Conservation (phyloP, 2,888 invertebrate species). For the Chesias legatella region DNA sequence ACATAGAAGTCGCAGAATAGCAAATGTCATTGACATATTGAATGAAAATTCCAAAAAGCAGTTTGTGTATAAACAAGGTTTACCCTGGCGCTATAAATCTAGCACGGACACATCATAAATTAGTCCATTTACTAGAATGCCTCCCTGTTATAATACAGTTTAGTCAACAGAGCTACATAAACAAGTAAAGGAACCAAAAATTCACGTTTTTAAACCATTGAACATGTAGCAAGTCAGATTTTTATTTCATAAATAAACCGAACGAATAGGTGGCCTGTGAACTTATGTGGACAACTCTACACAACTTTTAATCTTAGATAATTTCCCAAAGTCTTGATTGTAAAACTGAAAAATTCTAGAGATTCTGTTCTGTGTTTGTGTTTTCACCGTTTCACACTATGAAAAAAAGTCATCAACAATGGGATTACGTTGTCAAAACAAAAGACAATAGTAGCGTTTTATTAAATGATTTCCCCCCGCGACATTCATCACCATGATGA, state of each 20-base stretch:
- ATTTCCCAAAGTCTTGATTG: too few species aligned
- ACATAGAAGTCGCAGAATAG: too few species aligned
- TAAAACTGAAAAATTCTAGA: too few species aligned
- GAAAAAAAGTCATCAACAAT: constrained; percentile 21
- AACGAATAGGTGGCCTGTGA: too few species aligned
- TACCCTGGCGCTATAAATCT: constrained; percentile 52
- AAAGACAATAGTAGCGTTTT: constrained; percentile 28
- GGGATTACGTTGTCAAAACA: constrained; percentile 23
- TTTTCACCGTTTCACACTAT: too few species aligned
- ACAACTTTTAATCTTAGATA: too few species aligned
- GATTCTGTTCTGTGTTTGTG: too few species aligned
- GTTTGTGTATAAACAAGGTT: constrained; percentile 46
- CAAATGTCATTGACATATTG: not conserved
- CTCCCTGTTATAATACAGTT: constrained; percentile 11
- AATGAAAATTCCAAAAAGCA: constrained; percentile 25
- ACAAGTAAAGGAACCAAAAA: constrained; percentile 5
- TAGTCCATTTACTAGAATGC: constrained; percentile 42
- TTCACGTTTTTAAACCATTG: not conserved
- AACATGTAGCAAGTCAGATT: too few species aligned
- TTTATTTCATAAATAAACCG: too few species aligned
- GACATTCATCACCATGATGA: constrained; percentile 49
- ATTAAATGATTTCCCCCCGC: constrained; percentile 37
- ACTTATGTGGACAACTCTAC: too few species aligned
- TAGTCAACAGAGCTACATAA: constrained; percentile 9
- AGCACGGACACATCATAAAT: constrained; percentile 51